Conservation (phyloP, 2,113 vertebrate genomes). For the Sylvilagus bachmani region DNA sequence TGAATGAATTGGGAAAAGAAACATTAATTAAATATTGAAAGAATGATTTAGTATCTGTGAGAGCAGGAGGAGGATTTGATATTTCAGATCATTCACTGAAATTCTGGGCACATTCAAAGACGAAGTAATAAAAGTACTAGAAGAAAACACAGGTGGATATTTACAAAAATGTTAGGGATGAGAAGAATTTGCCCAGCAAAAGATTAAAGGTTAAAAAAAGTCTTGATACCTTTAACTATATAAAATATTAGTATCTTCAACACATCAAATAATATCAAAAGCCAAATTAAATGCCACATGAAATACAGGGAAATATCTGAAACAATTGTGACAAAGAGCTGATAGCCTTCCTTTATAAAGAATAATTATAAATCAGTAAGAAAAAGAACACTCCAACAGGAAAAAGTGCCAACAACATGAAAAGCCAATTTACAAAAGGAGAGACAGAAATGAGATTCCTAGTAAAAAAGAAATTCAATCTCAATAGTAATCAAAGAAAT, state of each 20-base stretch:
- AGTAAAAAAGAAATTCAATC: constrained; percentile 69
- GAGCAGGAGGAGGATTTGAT: background rate
- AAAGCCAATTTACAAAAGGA: constrained; percentile 71
- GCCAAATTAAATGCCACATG: constrained; percentile 23
- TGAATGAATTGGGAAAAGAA: constrained; percentile 25
- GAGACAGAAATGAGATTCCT: constrained; percentile 66
- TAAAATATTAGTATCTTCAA: constrained; percentile 32
- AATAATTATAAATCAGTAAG: constrained; percentile 39
- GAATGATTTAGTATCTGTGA: background rate
- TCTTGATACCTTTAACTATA: constrained; percentile 14
- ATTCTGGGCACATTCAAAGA: constrained; percentile 49
- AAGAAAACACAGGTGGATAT: constrained; percentile 56
- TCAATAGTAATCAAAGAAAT: constrained; percentile 80
- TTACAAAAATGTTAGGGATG: background rate
- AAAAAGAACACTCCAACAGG: constrained; percentile 47
- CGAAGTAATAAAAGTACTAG: constrained; percentile 23
- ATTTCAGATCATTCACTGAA: constrained; percentile 3
- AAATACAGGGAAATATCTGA: background rate
- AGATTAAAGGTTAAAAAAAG: background rate
- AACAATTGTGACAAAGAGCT: background rate
- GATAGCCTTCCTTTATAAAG: constrained; percentile 24
- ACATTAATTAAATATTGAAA: constrained; percentile 35
- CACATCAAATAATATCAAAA: constrained; percentile 36
- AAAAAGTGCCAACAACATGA: constrained; percentile 64
- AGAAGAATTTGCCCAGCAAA: background rate